Base-by-base conservation (phyloP, 1,140 invertebrate genomes). In the Galleria mellonella region DNA sequence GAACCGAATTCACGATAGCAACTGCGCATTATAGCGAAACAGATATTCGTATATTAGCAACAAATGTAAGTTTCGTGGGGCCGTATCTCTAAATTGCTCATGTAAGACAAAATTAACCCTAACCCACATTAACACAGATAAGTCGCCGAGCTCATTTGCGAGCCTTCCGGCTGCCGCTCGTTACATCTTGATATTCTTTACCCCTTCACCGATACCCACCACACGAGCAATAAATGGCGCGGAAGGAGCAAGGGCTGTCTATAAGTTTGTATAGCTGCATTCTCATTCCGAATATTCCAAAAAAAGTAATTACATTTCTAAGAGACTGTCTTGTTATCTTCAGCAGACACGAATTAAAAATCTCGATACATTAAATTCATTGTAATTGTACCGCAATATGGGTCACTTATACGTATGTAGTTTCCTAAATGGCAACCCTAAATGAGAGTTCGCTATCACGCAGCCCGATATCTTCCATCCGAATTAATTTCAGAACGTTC, bases 111-210 rank as follows among this genome's bases (percentile, higher is more conserved):
- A 83, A 83, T 84, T 84, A 83, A 83, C 81, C 81, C 78, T 77
- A 71, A 60, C 70, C 73, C 73, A 71, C 78, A 83, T 84, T 81
- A 83, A 77, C 59, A 64, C 62, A 83, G 81, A 85, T 85, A 85
- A 85, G 74, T 84, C 74, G 72, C 62, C 17, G 73, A 82, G 81
- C 81, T 85, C 78, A 85, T 85, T 85, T 85, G 81, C 76, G 74
- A 72, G 78, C 78, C 77, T 84, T 82, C 81, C 78, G 81, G 76
- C 74, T 72, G 64, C 66, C 50, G 77, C 72, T 81, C 75, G 77
- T 79, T 84, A 81, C 81, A 84, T 84, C 81, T 84, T 79, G 81
- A 84, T 84, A 84, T 84, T 84, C 81, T 84, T 84, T 84, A 83
- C 78, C 81, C 81, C 77, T 82, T 81, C 66, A 62, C 75, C 72